phyloP scores from a whole-genome alignment of 1,140 invertebrate genomes.

The Brachionus rubens region DNA sequence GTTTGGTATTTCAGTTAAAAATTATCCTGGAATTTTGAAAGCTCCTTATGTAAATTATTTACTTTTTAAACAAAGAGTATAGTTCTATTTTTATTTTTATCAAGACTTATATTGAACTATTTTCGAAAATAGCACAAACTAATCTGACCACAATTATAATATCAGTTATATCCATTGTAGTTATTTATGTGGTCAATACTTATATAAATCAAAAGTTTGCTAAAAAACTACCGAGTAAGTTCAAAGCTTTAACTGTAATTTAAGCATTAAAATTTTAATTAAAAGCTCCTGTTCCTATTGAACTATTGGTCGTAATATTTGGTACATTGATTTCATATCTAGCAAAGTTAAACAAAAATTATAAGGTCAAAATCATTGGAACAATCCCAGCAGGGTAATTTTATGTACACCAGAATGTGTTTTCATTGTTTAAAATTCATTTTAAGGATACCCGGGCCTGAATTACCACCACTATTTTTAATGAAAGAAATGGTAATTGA shows the following conservation, averaged over 20 bases:
- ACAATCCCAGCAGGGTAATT: not conserved
- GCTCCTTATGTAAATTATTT: conserved; percentile 60
- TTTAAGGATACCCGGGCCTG: not conserved
- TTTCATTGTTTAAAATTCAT: not conserved
- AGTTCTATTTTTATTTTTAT: not conserved
- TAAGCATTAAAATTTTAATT: not conserved
- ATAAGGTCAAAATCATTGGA: not conserved
- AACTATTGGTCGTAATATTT: conserved; percentile 57
- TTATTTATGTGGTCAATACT: conserved; percentile 55
- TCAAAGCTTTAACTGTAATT: not conserved
- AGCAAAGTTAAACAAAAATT: not conserved
- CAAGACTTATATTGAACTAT: not conserved
- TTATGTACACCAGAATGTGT: not conserved
- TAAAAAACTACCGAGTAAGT: conserved; percentile 48
- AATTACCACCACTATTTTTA: not conserved
- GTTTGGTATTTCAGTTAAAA: conserved; percentile 55
- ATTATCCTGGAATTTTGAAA: conserved; percentile 58
- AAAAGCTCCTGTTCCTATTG: conserved; percentile 56
- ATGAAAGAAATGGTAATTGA: conserved; percentile 3
- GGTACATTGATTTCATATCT: conserved; percentile 46
- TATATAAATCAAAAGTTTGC: conserved; percentile 55
- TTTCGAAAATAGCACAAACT: not conserved
- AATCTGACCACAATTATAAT: conserved; percentile 50
- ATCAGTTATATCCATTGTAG: conserved; percentile 53
- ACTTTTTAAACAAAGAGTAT: conserved; percentile 46